Evolutionary conservation across 2,797 vertebrate species (phyloP), one percentile per base, ranked within the genome.

Genomic region (Crax fasciolata): DNA sequence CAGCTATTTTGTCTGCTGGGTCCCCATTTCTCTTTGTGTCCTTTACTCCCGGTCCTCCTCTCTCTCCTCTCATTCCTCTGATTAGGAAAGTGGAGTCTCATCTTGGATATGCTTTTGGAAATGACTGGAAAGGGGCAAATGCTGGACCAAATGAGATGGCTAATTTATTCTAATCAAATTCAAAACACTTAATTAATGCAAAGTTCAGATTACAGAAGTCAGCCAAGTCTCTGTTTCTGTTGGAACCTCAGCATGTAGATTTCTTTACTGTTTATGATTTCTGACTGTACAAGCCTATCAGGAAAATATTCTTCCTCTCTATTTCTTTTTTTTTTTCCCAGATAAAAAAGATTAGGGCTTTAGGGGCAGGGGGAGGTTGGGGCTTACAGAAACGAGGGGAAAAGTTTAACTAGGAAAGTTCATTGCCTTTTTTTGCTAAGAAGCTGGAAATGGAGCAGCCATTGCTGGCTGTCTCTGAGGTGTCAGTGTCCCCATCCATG

Each of bases 171-270:
- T 93, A 94, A 95, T 95, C 67, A 94, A 93, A 96, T 94, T 95
- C 87, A 93, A 95, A 93, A 49, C 58, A 86, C 76, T 94, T 96
- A 96, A 96, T 96, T 96, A 96, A 91, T 90, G 85, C 67, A 71
- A 93, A 95, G 76, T 93, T 96, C 91, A 94, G 48, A 87, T 92
- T 93, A 79, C 74, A 49, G 49, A 90, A 95, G 89, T 96, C 85
- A 96, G 95, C 95, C 94, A 96, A 96, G 59, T 95, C 89, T 94
- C 67, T 97, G 83, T 96, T 97, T 96, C 94, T 96, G 74, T 97
- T 97, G 96, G 96, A 96, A 91, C 67, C 32, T 89, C 59, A 88
- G n/a, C 32, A 43, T 12, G 10, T 67, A 84, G 82, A 88, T 88
- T 94, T 96, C 79, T 92, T 88, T 92, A 91, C 51, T 93, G 74